Base-by-base conservation (phyloP, 2,797 vertebrate genomes). In the Gymnoscopelus microlampas region DNA sequence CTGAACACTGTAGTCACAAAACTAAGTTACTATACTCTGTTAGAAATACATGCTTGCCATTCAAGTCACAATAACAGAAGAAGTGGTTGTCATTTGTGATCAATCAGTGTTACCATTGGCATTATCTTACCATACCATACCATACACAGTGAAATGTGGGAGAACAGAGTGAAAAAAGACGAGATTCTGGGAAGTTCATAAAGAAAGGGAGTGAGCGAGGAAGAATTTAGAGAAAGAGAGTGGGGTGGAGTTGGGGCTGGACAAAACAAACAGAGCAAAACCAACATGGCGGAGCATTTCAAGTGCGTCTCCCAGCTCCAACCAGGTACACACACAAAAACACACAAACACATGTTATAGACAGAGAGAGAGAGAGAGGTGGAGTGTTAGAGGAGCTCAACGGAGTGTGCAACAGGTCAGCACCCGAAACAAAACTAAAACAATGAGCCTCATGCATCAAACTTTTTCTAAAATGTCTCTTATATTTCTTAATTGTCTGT, bases 211-310 rank as follows among this genome's bases (percentile, higher is more conserved):
- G 60, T 44, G 51, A 8, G 53, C 23, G 23, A 55, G 53, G 53
- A 79, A 82, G 83, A 59, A 14, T 59, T 32, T 39, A 39, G 57
- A 59, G 35, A 59, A 14, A 58, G 53, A 35, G 32, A 29, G 50
- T 44, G 73, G 60, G 71, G 62, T 60, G 66, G 71, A 68, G 70
- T 67, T 65, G 71, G 70, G 82, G 75, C 60, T 56, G 76, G 77
- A 65, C 64, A 74, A 73, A 83, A 87, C 79, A 89, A 89, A 87
- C 56, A 39, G 26, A 56, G 39, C 85, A 87, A 88, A 88, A 86
- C 74, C 88, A 89, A 89, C 83, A 89, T 81, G 82, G 71, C 63
- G 68, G 66, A 54, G 54, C 55, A 19, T 88, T 88, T 89, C 55
- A 85, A 84, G 79, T 83, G 76, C 68, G 60, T 60, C 54, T 55